These are phyloP conservation scores for Butorides virescens DNA, from an alignment of 2,113 vertebrate species.

Conservation along the genomic window DNA sequence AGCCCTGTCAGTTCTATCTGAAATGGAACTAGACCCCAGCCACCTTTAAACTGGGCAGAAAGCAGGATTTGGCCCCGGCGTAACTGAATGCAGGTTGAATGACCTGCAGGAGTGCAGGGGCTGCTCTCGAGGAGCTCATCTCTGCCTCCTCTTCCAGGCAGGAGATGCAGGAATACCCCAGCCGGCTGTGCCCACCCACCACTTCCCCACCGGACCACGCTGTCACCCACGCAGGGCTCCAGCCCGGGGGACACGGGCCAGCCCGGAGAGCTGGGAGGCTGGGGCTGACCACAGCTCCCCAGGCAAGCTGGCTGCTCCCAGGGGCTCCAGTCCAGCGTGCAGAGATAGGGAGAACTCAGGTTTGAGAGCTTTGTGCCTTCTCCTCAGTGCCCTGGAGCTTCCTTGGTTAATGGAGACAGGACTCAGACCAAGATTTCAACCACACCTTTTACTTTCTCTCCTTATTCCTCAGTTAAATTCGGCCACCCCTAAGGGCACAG, in stretches of 20 bases:
- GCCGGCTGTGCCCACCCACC: background rate
- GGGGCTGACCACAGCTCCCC: background rate
- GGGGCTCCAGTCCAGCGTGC: background rate
- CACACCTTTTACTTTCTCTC: background rate
- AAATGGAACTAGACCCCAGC: background rate
- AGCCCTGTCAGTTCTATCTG: background rate
- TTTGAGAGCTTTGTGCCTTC: background rate
- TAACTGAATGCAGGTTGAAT: background rate
- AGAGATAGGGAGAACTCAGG: background rate
- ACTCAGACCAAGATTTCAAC: background rate
- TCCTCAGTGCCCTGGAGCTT: background rate
- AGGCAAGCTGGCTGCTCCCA: background rate
- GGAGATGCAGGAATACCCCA: background rate
- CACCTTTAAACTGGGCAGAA: background rate
- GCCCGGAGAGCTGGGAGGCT: background rate
- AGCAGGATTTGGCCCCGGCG: background rate
- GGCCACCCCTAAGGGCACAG: background rate
- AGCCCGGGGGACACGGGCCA: background rate
- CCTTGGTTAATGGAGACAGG: background rate
- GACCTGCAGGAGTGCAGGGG: background rate
- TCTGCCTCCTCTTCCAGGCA: background rate
- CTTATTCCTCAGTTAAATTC: background rate
- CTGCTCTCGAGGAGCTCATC: background rate
- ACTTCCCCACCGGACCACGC: fast-evolving
- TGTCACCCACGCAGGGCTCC: background rate